Base-by-base conservation (phyloP, 30 jellyfish, hydroid and myxozoan genomes). In the Hydra vulgaris region DNA sequence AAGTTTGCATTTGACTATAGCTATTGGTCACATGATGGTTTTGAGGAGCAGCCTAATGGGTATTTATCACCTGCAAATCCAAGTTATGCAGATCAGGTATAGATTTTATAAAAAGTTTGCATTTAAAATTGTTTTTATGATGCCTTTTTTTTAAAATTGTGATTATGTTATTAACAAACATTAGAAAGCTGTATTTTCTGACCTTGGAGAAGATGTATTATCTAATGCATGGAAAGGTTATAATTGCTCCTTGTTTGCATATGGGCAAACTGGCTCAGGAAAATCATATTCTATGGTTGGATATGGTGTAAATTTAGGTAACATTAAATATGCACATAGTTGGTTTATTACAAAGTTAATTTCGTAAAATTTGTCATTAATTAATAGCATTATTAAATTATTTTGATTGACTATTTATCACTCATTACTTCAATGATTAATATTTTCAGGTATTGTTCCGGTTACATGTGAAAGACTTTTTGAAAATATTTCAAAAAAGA, bases 211-310 rank as follows among this genome's bases (percentile, higher is more conserved):
- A 52, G 96, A 96, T 52, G 98, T 91, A 19, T 82, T 91, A 52
- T 27, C 88, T 5, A 91, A 91, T 86, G 98, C 98, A 7, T 91
- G 98, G 98, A 86, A 78, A 54, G 98, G 98, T 17, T 91, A 84
- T 56, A 91, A 91, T 73, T 85, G 95, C 68, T 91, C 98, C n/a
- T 79, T 91, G 71, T 91, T 91, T 86, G 98, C 98, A 21, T 91
- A 92, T 84, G 98, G 98, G 19, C 98, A 92, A 77, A 92, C 98
- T 12, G 98, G 98, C 8, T 87, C 96, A 19, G 98, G 98, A 21
- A 92, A 92, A 80, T 92, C 98, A 0, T 92, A 88, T 86, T 92
- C 98, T n/a, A 88, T 92, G 85, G 98, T 92, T 73, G 98, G 98
- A 20, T 92, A 92, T 86, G 96, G 96, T 20, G 94, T 90, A 7